A percentile compares a stretch with the other conserved stretches of the same genome.
phyloP scores from a whole-genome alignment of 1,140 invertebrate species.

The Marisa cornuarietis region DNA sequence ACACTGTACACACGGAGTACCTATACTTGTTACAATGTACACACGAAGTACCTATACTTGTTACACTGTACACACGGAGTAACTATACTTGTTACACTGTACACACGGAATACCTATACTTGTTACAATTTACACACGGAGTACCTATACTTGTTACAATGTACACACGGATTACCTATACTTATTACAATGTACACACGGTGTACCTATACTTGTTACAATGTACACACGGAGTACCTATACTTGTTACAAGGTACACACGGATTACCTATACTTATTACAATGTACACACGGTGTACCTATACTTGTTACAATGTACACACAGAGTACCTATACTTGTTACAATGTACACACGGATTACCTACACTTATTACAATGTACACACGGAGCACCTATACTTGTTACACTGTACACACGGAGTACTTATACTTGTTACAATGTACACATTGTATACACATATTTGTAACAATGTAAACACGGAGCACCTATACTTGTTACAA shows the following conservation, averaged over 20 bases:
- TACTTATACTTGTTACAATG: neutral
- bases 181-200: neutral
- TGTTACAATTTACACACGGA: neutral
- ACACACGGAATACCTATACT: neutral
- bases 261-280: too few relatives aligned
- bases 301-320: neutral
- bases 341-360: neutral
- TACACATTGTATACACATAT: too few relatives aligned
- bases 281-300: neutral
- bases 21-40: too few relatives aligned
- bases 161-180: neutral
- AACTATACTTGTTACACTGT: too few relatives aligned
- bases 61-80: neutral
- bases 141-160: too few relatives aligned
- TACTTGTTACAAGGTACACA: neutral
- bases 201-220: too few relatives aligned
- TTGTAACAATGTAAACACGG: too few relatives aligned
- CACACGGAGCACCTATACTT: too few relatives aligned
- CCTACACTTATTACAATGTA: neutral
- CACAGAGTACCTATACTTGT: too few relatives aligned
- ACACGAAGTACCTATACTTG: neutral
- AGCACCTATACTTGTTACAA: neutral
- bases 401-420: too few relatives aligned
- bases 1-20: neutral
- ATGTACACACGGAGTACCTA: neutral